phyloP scores from a whole-genome alignment of 1,140 invertebrate species.

The Magallana angulata region DNA sequence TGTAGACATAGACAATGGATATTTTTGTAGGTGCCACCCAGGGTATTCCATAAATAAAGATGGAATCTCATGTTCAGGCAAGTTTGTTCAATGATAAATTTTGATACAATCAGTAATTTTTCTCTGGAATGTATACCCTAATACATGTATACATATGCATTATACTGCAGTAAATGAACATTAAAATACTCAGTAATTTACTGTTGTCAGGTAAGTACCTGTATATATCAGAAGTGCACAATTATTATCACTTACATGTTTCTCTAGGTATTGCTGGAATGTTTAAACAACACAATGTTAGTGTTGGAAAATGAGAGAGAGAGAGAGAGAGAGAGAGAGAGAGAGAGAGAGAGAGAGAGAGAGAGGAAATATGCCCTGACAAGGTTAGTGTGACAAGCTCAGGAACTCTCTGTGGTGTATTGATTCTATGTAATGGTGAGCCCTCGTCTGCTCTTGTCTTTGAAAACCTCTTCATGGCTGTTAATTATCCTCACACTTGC shows the following conservation, averaged over 20 bases:
- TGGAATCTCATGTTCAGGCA: conserved; percentile 68
- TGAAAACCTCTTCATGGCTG: neutral
- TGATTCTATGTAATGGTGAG: conserved; percentile 30
- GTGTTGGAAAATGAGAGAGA: neutral
- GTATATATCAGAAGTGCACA: no score
- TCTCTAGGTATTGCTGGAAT: no score
- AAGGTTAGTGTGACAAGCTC: conserved; percentile 32
- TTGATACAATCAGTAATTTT: no score
- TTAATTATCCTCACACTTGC: conserved; percentile 27
- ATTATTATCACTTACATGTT: no score
- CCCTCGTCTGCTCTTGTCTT: neutral
- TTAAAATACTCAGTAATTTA: no score
- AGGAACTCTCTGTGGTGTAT: neutral
- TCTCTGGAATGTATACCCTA: no score
- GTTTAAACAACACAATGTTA: no score
- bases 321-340: conserved; percentile 25
- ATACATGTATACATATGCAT: no score
- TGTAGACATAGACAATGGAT: conserved; percentile 66
- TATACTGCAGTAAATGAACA: no score
- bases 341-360: conserved; percentile 18
- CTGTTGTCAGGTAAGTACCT: no score
- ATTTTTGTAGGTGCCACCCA: conserved; percentile 63
- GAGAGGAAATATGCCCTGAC: conserved; percentile 1
- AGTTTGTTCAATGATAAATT: conserved; percentile 7
- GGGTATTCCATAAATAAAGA: conserved; percentile 63